Conservation (phyloP, 2,797 vertebrate species). For the Simalia tracyae region DNA sequence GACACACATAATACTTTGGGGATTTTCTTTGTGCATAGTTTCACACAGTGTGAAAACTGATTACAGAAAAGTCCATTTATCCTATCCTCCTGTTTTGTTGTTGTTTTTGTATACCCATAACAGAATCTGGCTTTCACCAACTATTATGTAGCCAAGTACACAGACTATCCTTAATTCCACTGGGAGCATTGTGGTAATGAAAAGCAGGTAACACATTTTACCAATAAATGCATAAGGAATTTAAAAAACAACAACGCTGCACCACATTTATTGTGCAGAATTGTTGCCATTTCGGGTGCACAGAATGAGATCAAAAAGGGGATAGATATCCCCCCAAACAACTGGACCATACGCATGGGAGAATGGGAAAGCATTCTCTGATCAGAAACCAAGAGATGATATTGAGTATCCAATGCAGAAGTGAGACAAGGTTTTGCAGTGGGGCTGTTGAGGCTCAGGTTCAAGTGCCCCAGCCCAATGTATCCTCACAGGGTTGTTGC, state of each 20-base stretch:
- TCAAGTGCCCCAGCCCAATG: background rate
- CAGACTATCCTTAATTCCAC: background rate
- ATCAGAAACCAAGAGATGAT: background rate
- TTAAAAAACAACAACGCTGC: background rate
- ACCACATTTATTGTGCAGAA: background rate
- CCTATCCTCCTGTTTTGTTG: background rate
- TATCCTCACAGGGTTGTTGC: background rate
- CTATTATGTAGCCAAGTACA: background rate
- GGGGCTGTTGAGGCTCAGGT: background rate
- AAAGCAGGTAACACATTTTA: background rate
- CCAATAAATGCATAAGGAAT: background rate
- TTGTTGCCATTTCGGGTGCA: background rate
- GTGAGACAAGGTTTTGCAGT: background rate
- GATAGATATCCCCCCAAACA: background rate
- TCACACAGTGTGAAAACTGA: background rate
- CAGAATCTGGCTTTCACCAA: background rate
- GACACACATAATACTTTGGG: background rate
- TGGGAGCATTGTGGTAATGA: background rate
- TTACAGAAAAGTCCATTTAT: background rate
- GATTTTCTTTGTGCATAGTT: background rate
- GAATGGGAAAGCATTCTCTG: background rate
- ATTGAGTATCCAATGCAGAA: background rate
- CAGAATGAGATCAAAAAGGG: background rate
- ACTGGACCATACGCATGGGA: background rate
- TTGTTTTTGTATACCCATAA: background rate